phyloP scores from a whole-genome alignment of 2,113 vertebrate genomes.

The Amia ocellicauda region DNA sequence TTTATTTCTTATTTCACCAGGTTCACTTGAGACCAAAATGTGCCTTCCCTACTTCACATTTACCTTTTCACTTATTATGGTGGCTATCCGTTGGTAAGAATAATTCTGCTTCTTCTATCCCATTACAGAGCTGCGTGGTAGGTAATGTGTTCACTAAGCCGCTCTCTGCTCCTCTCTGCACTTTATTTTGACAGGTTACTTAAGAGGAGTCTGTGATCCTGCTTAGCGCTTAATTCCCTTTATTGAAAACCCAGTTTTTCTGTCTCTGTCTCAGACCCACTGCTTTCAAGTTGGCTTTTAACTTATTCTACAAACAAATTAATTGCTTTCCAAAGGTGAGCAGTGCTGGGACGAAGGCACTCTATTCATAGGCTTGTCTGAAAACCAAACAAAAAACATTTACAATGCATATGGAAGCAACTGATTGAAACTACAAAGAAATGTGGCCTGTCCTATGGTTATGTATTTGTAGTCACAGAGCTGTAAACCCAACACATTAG shows the following conservation, averaged over 20 bases:
- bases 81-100: background rate
- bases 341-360: too few relatives aligned
- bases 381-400: too few relatives aligned
- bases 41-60: background rate
- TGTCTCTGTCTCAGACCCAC: background rate
- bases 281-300: background rate
- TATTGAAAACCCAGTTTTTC: background rate
- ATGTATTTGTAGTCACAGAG: too few relatives aligned
- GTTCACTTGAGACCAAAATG: too few relatives aligned
- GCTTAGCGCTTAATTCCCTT: background rate
- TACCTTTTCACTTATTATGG: background rate
- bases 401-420: too few relatives aligned
- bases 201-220: background rate
- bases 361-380: too few relatives aligned
- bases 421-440: too few relatives aligned
- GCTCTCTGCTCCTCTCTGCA: background rate
- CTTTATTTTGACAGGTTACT: background rate
- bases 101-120: background rate
- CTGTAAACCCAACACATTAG: too few relatives aligned
- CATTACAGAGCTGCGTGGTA: background rate
- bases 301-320: background rate
- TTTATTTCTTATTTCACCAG: too few relatives aligned
- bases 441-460: too few relatives aligned
- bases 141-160: background rate
- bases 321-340: too few relatives aligned